A percentile compares a stretch with the other conserved stretches of the same genome.
Evolutionary conservation across 2,113 vertebrate genomes (phyloP).

Genomic region (Neopipo cinnamomea): DNA sequence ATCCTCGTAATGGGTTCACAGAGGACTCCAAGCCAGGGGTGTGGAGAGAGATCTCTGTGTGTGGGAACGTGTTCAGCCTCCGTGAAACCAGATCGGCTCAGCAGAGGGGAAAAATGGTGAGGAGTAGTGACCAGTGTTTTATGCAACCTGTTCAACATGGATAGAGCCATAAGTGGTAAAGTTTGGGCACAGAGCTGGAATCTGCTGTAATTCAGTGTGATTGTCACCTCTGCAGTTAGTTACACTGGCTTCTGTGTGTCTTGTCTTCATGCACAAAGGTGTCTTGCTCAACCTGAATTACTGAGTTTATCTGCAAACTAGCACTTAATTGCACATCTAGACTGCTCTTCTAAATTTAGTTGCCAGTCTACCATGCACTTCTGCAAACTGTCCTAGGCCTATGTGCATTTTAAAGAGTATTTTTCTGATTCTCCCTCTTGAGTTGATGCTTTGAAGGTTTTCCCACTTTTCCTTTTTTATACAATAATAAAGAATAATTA

Average conservation of each 20-base stretch:
- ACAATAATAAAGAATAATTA: not conserved
- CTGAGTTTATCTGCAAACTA: not conserved
- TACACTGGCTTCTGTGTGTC: not conserved
- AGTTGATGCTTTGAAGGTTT: not conserved
- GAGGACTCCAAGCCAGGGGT: constrained; percentile 96
- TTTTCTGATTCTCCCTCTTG: not conserved
- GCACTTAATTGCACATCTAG: not conserved
- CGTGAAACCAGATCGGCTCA: constrained; percentile 96
- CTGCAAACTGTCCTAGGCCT: not conserved
- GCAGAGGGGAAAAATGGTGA: constrained; percentile 96
- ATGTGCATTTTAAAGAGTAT: not conserved
- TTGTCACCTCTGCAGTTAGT: not conserved
- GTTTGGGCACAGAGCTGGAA: not conserved
- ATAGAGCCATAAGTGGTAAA: not conserved
- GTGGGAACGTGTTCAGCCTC: constrained; percentile 95
- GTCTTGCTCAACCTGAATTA: not conserved
- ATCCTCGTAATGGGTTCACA: constrained; percentile 92
- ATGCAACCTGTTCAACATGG: not conserved
- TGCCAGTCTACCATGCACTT: not conserved
- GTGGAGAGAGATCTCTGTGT: constrained; percentile 98
- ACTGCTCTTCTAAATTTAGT: not conserved
- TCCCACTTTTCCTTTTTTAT: not conserved
- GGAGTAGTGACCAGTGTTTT: not conserved
- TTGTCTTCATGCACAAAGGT: not conserved
- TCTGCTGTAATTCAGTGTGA: not conserved